phyloP scores from a whole-genome alignment of 2,888 invertebrate genomes.

The Catocala sponsa region DNA sequence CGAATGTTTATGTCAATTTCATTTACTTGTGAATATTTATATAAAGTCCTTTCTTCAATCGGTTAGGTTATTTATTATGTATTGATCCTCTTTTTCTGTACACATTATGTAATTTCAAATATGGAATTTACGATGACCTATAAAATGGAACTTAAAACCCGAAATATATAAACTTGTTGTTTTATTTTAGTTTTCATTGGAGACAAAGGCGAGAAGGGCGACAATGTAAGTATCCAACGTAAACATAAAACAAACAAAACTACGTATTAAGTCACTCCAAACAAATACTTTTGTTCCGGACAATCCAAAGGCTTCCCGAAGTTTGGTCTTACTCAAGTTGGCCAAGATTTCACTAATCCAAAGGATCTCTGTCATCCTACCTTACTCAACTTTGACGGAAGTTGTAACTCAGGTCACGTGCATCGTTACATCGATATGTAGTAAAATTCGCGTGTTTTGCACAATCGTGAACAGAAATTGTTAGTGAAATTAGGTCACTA shows the following conservation, averaged over 20 bases:
- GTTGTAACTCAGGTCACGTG: constrained; percentile 57
- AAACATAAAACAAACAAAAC: constrained; percentile 35
- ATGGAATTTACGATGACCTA: no score
- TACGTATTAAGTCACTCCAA: constrained; percentile 44
- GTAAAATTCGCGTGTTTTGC: constrained; percentile 51
- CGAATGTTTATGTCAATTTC: neutral
- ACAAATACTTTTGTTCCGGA: constrained; percentile 51
- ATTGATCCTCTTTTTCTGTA: no score
- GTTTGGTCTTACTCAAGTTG: constrained; percentile 46
- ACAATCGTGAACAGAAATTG: constrained; percentile 45
- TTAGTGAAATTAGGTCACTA: constrained; percentile 32
- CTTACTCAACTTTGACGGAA: constrained; percentile 44
- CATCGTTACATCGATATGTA: constrained; percentile 53
- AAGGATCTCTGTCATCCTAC: constrained; percentile 52
- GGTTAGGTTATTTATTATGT: no score
- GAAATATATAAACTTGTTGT: neutral
- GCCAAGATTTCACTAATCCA: constrained; percentile 55
- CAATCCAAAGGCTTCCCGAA: constrained; percentile 45
- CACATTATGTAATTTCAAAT: no score
- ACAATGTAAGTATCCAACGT: constrained; percentile 65
- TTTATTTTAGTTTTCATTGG: constrained; percentile 66
- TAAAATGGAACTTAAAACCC: no score
- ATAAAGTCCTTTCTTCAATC: no score
- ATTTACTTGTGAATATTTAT: no score
- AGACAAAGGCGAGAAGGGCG: constrained; percentile 67